Evolutionary conservation across 2,113 vertebrate species (phyloP), one percentile per base, ranked within the genome.

Genomic region (Pseudolaguvia tuberculata): DNA sequence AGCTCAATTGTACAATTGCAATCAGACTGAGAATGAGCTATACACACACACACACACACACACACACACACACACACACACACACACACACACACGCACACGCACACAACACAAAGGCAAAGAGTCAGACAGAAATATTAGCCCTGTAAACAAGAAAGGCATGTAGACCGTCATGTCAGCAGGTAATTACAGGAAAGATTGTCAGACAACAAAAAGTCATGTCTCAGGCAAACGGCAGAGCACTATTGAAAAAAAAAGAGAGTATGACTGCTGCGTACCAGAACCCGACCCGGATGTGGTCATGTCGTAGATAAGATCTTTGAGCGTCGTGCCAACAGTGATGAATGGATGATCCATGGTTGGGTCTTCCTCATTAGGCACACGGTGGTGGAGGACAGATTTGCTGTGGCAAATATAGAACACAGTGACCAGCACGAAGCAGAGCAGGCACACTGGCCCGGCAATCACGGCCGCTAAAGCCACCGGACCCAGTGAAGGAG

Each of bases 271-370:
- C 27, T 47, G 53, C 71, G 3, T 89, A 98, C 96, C 95, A 88
- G 96, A 98, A 57, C 96, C 97, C 72, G 96, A 99, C 31, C 96
- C 96, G 0, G 96, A 98, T 35, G 97, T 98, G 77, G 96, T 99
- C 95, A 98, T 96, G 86, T 99, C 96, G 29, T 97, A 99, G 90
- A 99, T 99, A 76, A 99, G 91, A 87, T 99, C 95, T 87, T 98
- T 98, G 70, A 99, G 89, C 0, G 97, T 99, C 55, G 96, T 95
- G 57, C 97, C 96, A 56, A 96, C 95, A 0, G 93, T 95, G 84
- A 99, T 96, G 79, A 98, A 99, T 56, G 96, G 97, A 35, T 95
- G 95, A 85, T 99, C 94, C 80, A 97, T 86, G 0, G 93, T 90
- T 14, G 96, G 96, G 83, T 99, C 95, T 82, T 98, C 97, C 86